Evolutionary conservation across 1,140 invertebrate genomes (phyloP), one percentile per base, ranked within the genome.

Genomic region (Himalopsyche phryganea): DNA sequence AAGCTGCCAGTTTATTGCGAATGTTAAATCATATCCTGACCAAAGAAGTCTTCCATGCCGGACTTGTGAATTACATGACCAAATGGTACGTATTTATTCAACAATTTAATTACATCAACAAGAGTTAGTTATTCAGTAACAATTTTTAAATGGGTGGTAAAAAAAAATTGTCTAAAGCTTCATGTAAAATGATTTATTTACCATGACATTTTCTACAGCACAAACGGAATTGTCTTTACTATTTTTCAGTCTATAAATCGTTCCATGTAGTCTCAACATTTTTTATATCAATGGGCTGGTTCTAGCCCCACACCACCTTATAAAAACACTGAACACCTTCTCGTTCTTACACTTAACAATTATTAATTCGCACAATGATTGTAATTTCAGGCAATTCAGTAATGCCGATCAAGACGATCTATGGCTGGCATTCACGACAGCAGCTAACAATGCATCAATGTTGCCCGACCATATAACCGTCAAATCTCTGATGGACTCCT

Each of bases 11-110:
- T 49, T 72, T 95, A 2, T 81, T 95, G 35, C 72, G 89, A 45
- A 94, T 95, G 91, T 75, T 94, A 63, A 83, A 87, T 54, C 82
- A 89, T 56, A 84, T 90, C 19, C 76, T 92, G 10, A 85, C 88
- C 1, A 78, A 84, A 33, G 70, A 82, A 6, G 76, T 83, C 0
- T 93, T 94, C 69, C 79, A 82, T 45, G 70, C 75, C 9, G 88
- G 88, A 38, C 70, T 93, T 7, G 69, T 78, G 9, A 73, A 78
- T 54, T 85, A 86, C 65, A 71, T 89, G 19, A 70, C 80, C 20
- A 68, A 74, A 19, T 80, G 81, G 80, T 82, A 62, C 66, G 69
- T 63, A 52, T 36, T 47, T 49, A 28, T 42, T 20, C 15, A 42
- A 42, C n/a, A 54, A 50, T 14, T 28, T 46, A 35, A 11, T 58